Percentiles rank a stretch among this genome's conserved stretches.
phyloP scores from a whole-genome alignment of 2,113 vertebrate genomes.

The Tachycineta bicolor region DNA sequence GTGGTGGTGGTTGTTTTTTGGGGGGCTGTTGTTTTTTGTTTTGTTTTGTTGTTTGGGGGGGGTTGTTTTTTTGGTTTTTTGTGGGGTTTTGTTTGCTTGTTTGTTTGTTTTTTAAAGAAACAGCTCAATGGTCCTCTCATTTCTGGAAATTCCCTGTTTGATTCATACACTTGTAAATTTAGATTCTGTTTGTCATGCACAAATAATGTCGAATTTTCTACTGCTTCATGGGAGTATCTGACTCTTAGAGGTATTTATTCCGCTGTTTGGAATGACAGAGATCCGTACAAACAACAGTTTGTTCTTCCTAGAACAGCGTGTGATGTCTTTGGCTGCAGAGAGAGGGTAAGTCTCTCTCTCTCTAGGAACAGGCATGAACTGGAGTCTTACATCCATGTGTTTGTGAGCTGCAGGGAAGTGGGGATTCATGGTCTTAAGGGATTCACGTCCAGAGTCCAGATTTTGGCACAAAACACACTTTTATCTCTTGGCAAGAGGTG shows the following conservation, averaged over 20 bases:
- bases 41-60: too few relatives aligned
- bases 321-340: not conserved
- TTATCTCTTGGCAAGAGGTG: not conserved
- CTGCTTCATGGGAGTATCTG: not conserved
- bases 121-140: not conserved
- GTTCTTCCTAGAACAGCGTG: not conserved
- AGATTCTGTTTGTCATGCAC: not conserved
- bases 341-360: not conserved
- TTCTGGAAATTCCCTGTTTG: slow-evolving; percentile 26
- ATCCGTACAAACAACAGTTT: not conserved
- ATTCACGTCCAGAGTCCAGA: not conserved
- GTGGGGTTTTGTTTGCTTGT: too few relatives aligned
- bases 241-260: not conserved
- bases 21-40: too few relatives aligned
- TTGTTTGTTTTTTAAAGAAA: not conserved
- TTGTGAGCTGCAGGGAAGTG: not conserved
- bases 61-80: too few relatives aligned
- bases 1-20: too few relatives aligned
- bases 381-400: not conserved
- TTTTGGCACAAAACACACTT: not conserved
- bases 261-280: not conserved
- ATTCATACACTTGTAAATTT: slow-evolving; percentile 7
- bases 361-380: not conserved
- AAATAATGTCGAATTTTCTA: not conserved
- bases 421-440: not conserved